Conservation (phyloP, 1,140 invertebrate species). For the Anagrus nilaparvatae region DNA sequence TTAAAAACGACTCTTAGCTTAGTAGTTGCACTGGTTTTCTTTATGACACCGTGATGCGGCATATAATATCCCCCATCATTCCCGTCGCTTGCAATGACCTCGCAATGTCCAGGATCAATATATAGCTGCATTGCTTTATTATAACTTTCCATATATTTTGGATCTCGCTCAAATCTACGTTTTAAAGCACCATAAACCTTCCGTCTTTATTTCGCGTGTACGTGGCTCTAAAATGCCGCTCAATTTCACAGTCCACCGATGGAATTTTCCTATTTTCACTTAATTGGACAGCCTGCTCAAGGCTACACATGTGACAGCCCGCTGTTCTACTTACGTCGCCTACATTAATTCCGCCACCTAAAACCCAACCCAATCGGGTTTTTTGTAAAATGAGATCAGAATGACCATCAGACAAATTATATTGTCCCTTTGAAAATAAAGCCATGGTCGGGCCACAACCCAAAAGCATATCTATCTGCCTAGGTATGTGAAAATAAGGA, state of each 20-base stretch:
- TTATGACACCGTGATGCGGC: background rate
- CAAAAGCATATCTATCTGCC: constrained; percentile 7
- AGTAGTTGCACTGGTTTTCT: background rate
- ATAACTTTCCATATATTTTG: background rate
- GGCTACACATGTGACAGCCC: too few relatives aligned
- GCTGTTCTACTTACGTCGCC: too few relatives aligned
- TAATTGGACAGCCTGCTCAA: too few relatives aligned
- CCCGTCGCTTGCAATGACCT: background rate
- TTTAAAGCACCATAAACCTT: background rate
- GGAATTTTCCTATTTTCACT: too few relatives aligned
- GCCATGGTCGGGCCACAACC: constrained; percentile 11
- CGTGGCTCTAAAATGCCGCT: background rate
- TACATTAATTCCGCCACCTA: too few relatives aligned
- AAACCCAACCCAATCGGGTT: too few relatives aligned
- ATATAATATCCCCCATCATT: background rate
- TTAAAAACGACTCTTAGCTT: background rate
- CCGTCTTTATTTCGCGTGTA: too few relatives aligned
- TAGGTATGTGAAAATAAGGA: constrained; percentile 13
- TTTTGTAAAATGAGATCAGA: too few relatives aligned
- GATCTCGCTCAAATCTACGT: background rate
- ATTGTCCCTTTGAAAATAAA: constrained; percentile 8
- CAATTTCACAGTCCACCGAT: too few relatives aligned
- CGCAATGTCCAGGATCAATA: background rate
- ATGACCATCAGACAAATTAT: constrained; percentile 5
- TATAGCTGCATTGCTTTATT: background rate